A percentile compares a stretch with the other conserved stretches of the same genome.
phyloP scores from a whole-genome alignment of 2,113 vertebrate species.

The Pelodiscus sinensis region DNA sequence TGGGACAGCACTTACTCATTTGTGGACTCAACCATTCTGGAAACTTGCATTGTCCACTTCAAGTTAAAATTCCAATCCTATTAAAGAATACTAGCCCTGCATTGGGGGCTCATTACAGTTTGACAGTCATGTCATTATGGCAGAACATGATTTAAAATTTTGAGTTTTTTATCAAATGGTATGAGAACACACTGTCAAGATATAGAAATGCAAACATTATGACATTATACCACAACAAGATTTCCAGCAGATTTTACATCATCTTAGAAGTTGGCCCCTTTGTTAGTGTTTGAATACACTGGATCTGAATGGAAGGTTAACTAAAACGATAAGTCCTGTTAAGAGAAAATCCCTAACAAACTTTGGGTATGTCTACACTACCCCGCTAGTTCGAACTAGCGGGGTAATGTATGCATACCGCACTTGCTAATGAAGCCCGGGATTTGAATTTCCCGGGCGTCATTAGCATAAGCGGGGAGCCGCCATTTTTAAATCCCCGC shows the following conservation, averaged over 20 bases:
- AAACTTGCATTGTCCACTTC: background rate
- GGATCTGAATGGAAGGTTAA: background rate
- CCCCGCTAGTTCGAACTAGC: too few species aligned
- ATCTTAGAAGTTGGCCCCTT: background rate
- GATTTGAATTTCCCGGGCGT: too few species aligned
- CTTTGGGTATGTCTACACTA: too few species aligned
- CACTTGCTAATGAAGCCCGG: too few species aligned
- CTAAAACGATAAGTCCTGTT: background rate
- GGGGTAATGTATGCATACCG: too few species aligned
- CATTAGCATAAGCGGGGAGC: too few species aligned
- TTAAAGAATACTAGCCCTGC: background rate
- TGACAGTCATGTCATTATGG: background rate
- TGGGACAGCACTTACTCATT: background rate
- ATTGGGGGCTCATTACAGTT: background rate
- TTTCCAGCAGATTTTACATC: background rate
- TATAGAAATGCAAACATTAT: background rate
- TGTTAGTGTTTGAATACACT: background rate
- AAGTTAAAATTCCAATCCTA: background rate
- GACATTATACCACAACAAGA: background rate
- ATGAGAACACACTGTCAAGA: background rate
- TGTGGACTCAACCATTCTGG: background rate
- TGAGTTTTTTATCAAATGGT: background rate
- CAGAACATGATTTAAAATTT: background rate
- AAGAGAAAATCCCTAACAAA: background rate
- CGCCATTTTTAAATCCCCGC: too few species aligned